Percentiles rank a stretch among this genome's conserved stretches.
phyloP scores from a whole-genome alignment of 53 echinoderm and acorn worm genomes.

The Mesocentrotus franciscanus region DNA sequence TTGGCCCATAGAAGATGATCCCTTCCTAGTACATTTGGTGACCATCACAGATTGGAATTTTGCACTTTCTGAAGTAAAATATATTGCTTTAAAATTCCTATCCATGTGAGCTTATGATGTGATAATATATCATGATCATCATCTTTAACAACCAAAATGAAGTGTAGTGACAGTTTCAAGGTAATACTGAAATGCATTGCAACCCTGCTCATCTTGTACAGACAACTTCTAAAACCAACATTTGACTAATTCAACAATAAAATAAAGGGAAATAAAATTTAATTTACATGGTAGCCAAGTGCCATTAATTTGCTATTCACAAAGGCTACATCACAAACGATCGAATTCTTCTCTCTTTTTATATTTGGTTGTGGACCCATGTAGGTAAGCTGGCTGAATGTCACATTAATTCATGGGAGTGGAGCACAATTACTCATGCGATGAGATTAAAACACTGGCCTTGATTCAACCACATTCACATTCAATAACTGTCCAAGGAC shows the following conservation, averaged over 20 bases:
- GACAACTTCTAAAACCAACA: background rate
- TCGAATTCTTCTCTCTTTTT: background rate
- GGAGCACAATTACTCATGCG: conserved; percentile 40
- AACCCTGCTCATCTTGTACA: background rate
- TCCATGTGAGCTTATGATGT: too few species aligned
- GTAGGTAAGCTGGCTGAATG: conserved; percentile 38
- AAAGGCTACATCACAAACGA: background rate
- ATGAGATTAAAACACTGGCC: conserved; percentile 9
- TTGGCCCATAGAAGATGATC: background rate
- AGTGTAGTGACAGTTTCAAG: background rate
- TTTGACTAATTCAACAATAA: background rate
- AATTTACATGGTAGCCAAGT: background rate
- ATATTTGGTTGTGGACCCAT: background rate
- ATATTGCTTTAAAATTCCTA: too few species aligned
- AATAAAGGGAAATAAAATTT: background rate
- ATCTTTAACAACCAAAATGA: background rate
- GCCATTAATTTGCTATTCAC: background rate
- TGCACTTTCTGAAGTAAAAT: background rate
- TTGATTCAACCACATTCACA: conserved; percentile 42
- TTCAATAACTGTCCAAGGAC: background rate
- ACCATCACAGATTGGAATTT: background rate
- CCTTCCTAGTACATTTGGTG: background rate
- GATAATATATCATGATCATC: too few species aligned
- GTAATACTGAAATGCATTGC: background rate
- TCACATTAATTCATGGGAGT: conserved; percentile 38